Conservation (phyloP, 2,113 vertebrate genomes). For the Lepisosteus oculatus region DNA sequence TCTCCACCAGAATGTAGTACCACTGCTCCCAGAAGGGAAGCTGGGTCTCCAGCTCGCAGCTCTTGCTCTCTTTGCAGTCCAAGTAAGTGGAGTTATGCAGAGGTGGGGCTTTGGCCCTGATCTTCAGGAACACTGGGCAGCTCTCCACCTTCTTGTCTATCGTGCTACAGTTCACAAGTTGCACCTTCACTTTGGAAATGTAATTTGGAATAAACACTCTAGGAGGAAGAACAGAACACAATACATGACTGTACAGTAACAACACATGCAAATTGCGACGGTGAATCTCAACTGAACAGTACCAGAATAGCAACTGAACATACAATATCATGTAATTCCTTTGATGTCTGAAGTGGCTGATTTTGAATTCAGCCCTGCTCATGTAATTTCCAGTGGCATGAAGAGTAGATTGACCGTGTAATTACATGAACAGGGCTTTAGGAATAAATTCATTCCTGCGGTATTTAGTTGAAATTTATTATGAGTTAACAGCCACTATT, state of each 20-base stretch:
- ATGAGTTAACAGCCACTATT: too few species aligned
- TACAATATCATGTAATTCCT: too few species aligned
- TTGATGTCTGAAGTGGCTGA: too few species aligned
- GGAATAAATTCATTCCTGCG: too few species aligned
- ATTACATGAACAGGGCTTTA: too few species aligned
- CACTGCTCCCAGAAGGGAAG: slow-evolving; percentile 92
- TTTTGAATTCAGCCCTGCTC: too few species aligned
- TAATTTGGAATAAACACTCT: slow-evolving; percentile 96
- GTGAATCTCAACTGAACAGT: too few species aligned
- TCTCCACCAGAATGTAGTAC: slow-evolving; percentile 94
- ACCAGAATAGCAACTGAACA: too few species aligned
- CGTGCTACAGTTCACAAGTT: slow-evolving; percentile 79
- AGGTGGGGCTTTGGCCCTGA: slow-evolving; percentile 87
- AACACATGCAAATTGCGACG: neutral
- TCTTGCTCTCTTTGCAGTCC: slow-evolving; percentile 72
- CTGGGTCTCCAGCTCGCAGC: slow-evolving; percentile 77
- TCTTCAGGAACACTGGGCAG: slow-evolving; percentile 84
- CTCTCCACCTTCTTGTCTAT: slow-evolving; percentile 57
- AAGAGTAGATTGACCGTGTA: too few species aligned
- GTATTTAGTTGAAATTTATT: too few species aligned
- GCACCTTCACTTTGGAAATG: slow-evolving; percentile 82
- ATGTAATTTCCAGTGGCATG: too few species aligned
- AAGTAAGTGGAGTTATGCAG: slow-evolving; percentile 88
- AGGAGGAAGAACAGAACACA: slow-evolving; percentile 25
- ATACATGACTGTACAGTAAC: neutral